These are phyloP conservation scores for Bellardia bayeri DNA, from an alignment of 2,888 invertebrate species.

Conservation along the genomic window DNA sequence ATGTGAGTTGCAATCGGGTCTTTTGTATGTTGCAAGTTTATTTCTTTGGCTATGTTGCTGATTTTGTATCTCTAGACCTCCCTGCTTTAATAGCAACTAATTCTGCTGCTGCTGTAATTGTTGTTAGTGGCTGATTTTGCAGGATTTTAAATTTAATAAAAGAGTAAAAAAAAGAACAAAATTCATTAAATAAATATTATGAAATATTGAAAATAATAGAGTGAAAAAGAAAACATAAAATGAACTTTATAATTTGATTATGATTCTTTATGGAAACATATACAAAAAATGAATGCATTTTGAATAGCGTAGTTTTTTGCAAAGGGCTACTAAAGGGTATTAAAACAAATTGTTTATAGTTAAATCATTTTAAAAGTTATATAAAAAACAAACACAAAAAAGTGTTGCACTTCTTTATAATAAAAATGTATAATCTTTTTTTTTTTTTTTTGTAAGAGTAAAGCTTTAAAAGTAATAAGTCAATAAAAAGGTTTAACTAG, in stretches of 20 bases:
- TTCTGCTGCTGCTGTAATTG: conserved; percentile 5
- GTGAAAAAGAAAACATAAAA: conserved; percentile 3
- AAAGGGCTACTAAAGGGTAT: neutral
- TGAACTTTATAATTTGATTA: conserved; percentile 19
- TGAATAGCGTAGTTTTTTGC: neutral
- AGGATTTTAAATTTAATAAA: conserved; percentile 29
- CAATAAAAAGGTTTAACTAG: too few relatives aligned
- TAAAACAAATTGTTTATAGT: too few relatives aligned
- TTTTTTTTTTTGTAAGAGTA: too few relatives aligned
- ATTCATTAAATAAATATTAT: conserved; percentile 23
- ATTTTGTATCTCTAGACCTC: conserved; percentile 44
- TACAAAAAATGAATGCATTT: neutral
- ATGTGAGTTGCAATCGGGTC: neutral
- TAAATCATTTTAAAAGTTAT: too few relatives aligned
- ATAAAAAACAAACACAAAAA: too few relatives aligned
- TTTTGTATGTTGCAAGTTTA: conserved; percentile 23
- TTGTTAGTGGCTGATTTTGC: conserved; percentile 28
- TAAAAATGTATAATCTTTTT: too few relatives aligned
- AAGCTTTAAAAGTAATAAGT: too few relatives aligned
- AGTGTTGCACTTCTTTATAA: too few relatives aligned
- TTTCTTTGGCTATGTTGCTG: neutral
- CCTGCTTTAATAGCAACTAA: conserved; percentile 52
- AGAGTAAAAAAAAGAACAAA: conserved; percentile 7
- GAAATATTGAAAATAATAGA: neutral
- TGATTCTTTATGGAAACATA: neutral